These are phyloP conservation scores for Dendrophyllia cribrosa DNA, from an alignment of 64 coral and sea anemone genomes.

Conservation along the genomic window DNA sequence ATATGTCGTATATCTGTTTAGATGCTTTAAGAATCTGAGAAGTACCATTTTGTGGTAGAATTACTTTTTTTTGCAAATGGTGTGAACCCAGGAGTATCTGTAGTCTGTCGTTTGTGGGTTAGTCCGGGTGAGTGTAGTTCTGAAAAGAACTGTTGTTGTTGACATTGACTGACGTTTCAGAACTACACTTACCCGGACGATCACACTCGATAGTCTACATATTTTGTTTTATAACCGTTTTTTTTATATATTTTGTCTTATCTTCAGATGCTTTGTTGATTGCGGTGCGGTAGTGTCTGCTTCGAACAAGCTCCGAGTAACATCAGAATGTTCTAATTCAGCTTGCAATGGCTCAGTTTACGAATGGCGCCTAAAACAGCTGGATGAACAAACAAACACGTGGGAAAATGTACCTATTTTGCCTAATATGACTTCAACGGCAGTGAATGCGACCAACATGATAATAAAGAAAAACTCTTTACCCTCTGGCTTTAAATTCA, in stretches of 20 bases:
- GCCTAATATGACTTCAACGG: constrained; percentile 37
- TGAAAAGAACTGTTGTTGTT: too few species aligned
- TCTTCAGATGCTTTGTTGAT: constrained; percentile 35
- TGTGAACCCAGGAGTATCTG: too few species aligned
- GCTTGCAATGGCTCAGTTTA: constrained; percentile 22
- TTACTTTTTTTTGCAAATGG: too few species aligned
- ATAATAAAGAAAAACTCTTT: constrained; percentile 16
- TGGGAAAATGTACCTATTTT: constrained; percentile 23
- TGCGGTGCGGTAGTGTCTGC: constrained; percentile 23
- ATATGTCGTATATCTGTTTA: too few species aligned
- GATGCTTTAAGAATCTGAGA: too few species aligned
- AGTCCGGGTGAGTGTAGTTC: too few species aligned
- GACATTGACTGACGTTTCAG: too few species aligned
- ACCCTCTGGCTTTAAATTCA: constrained; percentile 12
- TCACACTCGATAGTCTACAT: too few species aligned
- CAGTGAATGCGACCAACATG: constrained; percentile 27
- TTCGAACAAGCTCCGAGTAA: constrained; percentile 24
- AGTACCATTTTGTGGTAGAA: neutral
- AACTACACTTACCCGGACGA: too few species aligned
- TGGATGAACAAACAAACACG: neutral
- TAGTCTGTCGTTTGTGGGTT: too few species aligned
- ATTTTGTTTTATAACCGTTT: neutral
- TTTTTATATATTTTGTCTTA: neutral
- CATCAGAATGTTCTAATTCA: constrained; percentile 24
- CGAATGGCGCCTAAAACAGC: neutral